A percentile compares a stretch with the other conserved stretches of the same genome.
Evolutionary conservation across 2,113 vertebrate species (phyloP).

Genomic region (Meriones unguiculatus): DNA sequence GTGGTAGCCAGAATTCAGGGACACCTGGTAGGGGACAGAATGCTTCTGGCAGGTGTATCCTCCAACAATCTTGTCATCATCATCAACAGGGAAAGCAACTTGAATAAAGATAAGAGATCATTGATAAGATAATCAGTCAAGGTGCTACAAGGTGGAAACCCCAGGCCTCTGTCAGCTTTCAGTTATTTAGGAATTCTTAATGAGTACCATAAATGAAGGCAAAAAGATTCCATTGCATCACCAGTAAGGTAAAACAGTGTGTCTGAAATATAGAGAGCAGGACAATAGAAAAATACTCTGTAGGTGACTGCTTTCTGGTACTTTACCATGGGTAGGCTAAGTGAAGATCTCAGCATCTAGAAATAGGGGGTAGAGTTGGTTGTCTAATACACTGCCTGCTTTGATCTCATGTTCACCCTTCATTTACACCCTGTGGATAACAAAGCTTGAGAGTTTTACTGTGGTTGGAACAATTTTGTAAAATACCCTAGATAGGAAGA

Average conservation of each 20-base stretch:
- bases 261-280: neutral
- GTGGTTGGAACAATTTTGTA: neutral
- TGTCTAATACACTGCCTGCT: neutral
- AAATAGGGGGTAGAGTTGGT: too few species aligned
- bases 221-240: neutral
- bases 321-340: neutral
- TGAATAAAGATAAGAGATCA: neutral
- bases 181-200: neutral
- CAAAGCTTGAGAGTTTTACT: fast-evolving
- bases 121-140: neutral
- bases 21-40: conserved; percentile 88
- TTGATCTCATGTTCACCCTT: too few species aligned
- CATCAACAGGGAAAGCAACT: conserved; percentile 79
- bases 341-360: neutral
- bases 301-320: neutral
- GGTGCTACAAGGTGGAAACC: fast-evolving
- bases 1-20: conserved; percentile 89
- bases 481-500: neutral
- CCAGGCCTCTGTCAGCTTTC: fast-evolving
- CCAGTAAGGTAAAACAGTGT: fast-evolving
- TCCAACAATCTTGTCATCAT: conserved; percentile 90
- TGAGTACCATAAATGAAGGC: fast-evolving
- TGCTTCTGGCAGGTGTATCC: conserved; percentile 89
- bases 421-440: fast-evolving
- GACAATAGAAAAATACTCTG: too few species aligned